Evolutionary conservation across 1,140 invertebrate genomes (phyloP), one percentile per base, ranked within the genome.

Genomic region (Neoseiulus cucumeris): DNA sequence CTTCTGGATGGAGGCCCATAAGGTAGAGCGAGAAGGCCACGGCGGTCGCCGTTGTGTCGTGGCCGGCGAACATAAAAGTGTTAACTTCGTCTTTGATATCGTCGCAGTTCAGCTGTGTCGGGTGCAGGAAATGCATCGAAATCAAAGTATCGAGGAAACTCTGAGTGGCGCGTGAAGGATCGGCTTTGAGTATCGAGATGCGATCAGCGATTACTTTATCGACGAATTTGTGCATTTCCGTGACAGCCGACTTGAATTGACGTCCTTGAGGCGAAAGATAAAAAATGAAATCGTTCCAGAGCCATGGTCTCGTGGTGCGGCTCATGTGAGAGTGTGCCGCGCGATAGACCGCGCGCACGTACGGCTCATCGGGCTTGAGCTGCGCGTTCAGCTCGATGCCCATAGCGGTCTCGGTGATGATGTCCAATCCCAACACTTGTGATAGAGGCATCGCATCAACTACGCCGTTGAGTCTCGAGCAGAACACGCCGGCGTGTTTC

Each of bases 11-110:
- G 33, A 69, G 66, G 2, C 76, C 75, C 5, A 77, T 64, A 22
- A 72, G 69, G 64, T 75, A 76, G n/a, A 77, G 64, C 1, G 71
- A 74, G 72, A 41, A 72, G 47, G 70, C 72, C 69, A 65, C 28
- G 12, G 70, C 66, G 18, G 67, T 83, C 1, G 88, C 86, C 0
- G 90, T 94, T 0, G 91, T 94, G 72, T 95, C 91, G 73, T 94
- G 90, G 25, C 91, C 89, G 81, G 91, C 89, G 73, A 93, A 92
- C 87, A 91, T 91, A 70, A 92, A 91, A 1, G 89, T 91, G 73
- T 91, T 86, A 0, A 91, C 87, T 81, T 91, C 87, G 75, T 91
- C 87, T 69, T 87, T 85, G 68, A 59, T 25, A 59, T 1, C 51
- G 14, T 17, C 33, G 25, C 14, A 20, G 12, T 29, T 79, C 74